Conservation (phyloP, 1,140 invertebrate species). For the Ctenoplectra terminalis region DNA sequence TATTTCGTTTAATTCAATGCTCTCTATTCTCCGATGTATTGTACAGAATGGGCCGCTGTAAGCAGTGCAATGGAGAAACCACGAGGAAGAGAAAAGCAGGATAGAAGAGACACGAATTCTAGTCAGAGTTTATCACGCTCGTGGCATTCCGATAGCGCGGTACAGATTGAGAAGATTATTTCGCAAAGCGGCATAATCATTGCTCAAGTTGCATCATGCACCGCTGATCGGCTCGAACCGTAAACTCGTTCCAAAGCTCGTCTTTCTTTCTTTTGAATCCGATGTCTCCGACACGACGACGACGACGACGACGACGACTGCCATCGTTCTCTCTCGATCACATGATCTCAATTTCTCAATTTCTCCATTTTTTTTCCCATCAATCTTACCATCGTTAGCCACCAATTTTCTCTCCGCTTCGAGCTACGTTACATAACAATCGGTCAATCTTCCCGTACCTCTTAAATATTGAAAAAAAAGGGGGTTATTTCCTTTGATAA, state of each 20-base stretch:
- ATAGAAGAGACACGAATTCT: slow-evolving; percentile 25
- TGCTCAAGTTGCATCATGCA: slow-evolving; percentile 19
- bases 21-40: not conserved
- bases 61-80: not conserved
- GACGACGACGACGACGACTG: slow-evolving; percentile 22
- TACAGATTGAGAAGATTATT: slow-evolving; percentile 18
- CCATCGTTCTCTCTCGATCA: not conserved
- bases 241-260: slow-evolving; percentile 27
- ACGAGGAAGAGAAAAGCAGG: slow-evolving; percentile 23
- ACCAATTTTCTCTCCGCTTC: not conserved
- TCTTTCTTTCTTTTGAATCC: not conserved
- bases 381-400: not conserved
- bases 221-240: slow-evolving; percentile 7
- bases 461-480: not conserved
- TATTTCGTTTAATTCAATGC: not conserved
- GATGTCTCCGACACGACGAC: not conserved
- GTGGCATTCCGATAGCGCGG: slow-evolving; percentile 2
- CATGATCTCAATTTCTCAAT: not conserved
- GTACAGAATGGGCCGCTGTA: not conserved
- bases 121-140: slow-evolving; percentile 20
- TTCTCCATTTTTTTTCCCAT: not conserved
- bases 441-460: not conserved
- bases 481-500: too few relatives aligned
- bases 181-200: slow-evolving; percentile 21
- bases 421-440: not conserved